Base-by-base conservation (phyloP, 2,888 invertebrate genomes). In the Calameuta filiformis region DNA sequence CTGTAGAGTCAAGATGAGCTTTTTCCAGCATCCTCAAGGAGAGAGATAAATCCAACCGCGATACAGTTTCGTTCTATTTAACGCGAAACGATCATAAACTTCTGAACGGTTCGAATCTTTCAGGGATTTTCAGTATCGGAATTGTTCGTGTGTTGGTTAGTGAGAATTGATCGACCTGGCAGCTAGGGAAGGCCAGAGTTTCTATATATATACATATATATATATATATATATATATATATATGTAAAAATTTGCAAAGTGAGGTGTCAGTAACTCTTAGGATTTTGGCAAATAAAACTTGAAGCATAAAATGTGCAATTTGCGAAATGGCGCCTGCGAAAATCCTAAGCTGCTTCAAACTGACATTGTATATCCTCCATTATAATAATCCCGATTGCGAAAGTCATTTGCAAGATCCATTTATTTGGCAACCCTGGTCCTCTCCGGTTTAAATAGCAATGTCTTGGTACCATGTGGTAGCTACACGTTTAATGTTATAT, bases 71-170 rank as follows among this genome's bases (percentile, higher is more conserved):
- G 71, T 71, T 71, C 71, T 71, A 71, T 30, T 71, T 33, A 71
- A 23, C 30, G 71, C 30, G 71, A 71, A 71, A 71, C 71, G 71
- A 71, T 71, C 71, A 34, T 71, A 71, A 71, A 71, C 23, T 56
- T 23, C 56, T 56, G 56, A 56, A 56, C 56, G 56, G 56, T 56
- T 56, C 23, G 56, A 23, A 56, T 56, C 56, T 23, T 23, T 56
- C 56, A 23, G 23, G 23, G 56, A 56, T 56, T 56, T 56, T 56
- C 56, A 56, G 56, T 23, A 9, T 56, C 6, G 56, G 40, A 56
- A 56, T 56, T 15, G 40, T 56, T 56, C 40, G 2, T 56, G 23
- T 56, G 23, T 56, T 23, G 9, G 40, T 56, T 56, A 23, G 56
- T 9, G 56, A 56, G 56, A 56, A 56, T 56, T 56, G 56, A 56